phyloP scores from a whole-genome alignment of 2,797 vertebrate species.

The Sebastes cheni region DNA sequence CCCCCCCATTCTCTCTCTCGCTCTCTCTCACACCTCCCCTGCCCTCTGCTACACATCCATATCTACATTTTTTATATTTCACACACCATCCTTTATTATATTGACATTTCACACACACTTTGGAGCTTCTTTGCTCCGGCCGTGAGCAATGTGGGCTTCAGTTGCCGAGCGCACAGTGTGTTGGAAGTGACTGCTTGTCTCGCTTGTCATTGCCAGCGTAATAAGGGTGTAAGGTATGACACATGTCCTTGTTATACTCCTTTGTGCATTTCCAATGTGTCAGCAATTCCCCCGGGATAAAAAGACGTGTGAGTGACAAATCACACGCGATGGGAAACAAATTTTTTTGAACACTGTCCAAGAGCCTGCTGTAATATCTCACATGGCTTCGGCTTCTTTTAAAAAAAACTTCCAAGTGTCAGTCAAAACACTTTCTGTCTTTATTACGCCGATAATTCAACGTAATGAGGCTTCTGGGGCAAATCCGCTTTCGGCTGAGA shows the following conservation, averaged over 20 bases:
- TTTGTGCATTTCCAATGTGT: constrained; percentile 74
- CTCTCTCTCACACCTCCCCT: not conserved
- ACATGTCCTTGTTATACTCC: constrained; percentile 77
- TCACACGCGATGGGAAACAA: constrained; percentile 65
- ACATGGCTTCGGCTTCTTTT: not conserved
- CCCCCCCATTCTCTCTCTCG: not conserved
- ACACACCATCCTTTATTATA: constrained; percentile 53
- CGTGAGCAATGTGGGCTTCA: constrained; percentile 48
- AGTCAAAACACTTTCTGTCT: constrained; percentile 34
- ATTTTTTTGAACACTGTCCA: constrained; percentile 55
- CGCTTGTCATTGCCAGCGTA: constrained; percentile 73
- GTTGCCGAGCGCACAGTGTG: constrained; percentile 34
- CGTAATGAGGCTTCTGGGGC: constrained; percentile 48
- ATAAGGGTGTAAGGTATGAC: constrained; percentile 79
- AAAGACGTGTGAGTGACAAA: constrained; percentile 66
- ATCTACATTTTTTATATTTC: constrained; percentile 59
- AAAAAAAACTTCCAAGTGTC: constrained; percentile 32
- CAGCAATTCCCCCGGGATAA: constrained; percentile 70
- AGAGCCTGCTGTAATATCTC: constrained; percentile 23
- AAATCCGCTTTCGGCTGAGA: constrained; percentile 10
- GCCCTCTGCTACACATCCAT: constrained; percentile 23
- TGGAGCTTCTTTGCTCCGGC: constrained; percentile 47
- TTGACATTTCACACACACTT: constrained; percentile 56
- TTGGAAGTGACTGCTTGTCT: constrained; percentile 68
- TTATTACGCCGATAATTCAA: constrained; percentile 37